Evolutionary conservation across 1,140 invertebrate genomes (phyloP).

Genomic region (Brachionus sp.): DNA sequence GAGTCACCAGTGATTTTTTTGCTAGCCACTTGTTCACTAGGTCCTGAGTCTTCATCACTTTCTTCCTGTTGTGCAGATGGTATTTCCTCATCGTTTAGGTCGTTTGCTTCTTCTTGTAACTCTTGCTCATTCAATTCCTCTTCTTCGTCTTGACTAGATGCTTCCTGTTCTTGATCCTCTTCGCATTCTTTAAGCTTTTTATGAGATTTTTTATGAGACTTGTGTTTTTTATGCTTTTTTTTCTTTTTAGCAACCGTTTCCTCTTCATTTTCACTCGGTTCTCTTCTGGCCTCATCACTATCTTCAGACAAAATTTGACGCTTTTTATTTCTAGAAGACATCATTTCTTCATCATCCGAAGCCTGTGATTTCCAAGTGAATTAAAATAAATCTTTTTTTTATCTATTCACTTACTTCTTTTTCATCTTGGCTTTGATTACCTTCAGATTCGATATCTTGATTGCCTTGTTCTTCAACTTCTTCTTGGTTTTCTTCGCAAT

Average conservation of each 20-base stretch:
- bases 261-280: neutral
- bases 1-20: neutral
- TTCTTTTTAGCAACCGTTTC: neutral
- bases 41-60: neutral
- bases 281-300: neutral
- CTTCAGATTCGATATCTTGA: too few species aligned
- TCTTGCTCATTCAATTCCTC: neutral
- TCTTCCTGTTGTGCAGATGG: neutral
- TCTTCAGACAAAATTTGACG: constrained; percentile 41
- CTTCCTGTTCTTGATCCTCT: neutral
- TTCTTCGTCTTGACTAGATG: neutral
- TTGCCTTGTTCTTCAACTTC: neutral
- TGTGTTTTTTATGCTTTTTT: constrained; percentile 23
- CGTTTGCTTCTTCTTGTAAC: neutral
- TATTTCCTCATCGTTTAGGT: neutral
- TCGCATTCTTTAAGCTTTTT: neutral
- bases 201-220: neutral
- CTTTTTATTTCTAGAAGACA: neutral
- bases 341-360: neutral
- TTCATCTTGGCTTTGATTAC: neutral
- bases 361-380: neutral
- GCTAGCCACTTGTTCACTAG: neutral
- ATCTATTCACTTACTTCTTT: neutral
- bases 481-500: neutral
- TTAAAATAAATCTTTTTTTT: neutral